Evolutionary conservation across 2,113 vertebrate species (phyloP), one percentile per base, ranked within the genome.

Genomic region (Oreocharis arfaki): DNA sequence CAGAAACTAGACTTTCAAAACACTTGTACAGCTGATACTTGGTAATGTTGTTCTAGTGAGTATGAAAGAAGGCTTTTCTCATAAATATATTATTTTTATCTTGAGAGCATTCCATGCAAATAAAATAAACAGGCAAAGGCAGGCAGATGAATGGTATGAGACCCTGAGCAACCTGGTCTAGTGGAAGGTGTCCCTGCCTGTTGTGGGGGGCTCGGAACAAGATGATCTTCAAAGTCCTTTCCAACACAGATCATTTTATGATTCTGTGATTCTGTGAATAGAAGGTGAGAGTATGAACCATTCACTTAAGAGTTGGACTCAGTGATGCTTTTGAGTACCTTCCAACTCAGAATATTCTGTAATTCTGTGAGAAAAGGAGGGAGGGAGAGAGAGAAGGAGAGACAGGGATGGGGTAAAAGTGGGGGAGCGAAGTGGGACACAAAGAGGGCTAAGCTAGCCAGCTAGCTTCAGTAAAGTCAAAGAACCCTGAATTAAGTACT

Each of bases 401-500:
- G 41, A 32, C 2, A 22, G 15, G 33, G 8, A 53, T 77, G 18
- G 27, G 14, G 49, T 39, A 35, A n/a, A 37, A 32, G 30, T 41
- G 16, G 32, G 15, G 8, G 8, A 47, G 47, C 19, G 2, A 56
- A 64, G 19, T 7, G 24, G 33, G n/a, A 37, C 26, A 76, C 35
- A 46, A 90, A 64, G 59, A 50, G 8, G 35, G 20, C 56, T 77
- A 60, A 81, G 35, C 24, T 56, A 91, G 47, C 30, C 78, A 71
- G 69, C 30, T 49, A 60, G 60, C 55, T 82, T 78, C 78, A 50
- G 41, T 42, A 10, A 91, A 93, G 61, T 82, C 84, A 91, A 87
- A 95, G 64, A 95, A 95, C 44, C 59, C 71, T 10, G 3, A 83
- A 87, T 76, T 68, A 91, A 91, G 32, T 37, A 78, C 56, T 85